Base-by-base conservation (phyloP, 2,797 vertebrate genomes). In the Melanogrammus aeglefinus region DNA sequence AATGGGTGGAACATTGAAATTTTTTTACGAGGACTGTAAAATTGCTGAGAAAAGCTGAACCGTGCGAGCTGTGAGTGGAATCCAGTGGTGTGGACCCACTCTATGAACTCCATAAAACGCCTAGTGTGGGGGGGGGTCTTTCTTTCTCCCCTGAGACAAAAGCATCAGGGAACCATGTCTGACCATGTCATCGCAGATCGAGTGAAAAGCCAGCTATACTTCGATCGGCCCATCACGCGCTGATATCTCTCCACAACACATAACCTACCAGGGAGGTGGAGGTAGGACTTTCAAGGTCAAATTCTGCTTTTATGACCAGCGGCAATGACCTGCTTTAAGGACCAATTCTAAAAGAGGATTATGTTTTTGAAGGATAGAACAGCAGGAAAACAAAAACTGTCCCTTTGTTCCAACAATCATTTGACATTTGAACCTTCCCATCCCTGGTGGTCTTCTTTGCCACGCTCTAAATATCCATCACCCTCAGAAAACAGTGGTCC, bases 61-160 rank as follows among this genome's bases (percentile, higher is more conserved):
- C 36, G 57, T 81, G 76, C 29, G 76, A 75, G 76, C 84, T 78
- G 82, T 79, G 33, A 18, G 70, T 16, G 81, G 77, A 87, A 83
- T 83, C 76, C 79, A 82, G 82, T 88, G 80, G 87, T 81, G 84
- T 72, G 80, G 83, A 90, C 80, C 85, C 84, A 87, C 82, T 90
- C 84, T 80, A 88, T 86, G 84, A 89, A 91, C 79, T 75, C 77
- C 79, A 80, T 83, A 77, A 79, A 82, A 80, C 81, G 70, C 36
- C 27, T 16, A 69, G 63, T 24, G 24, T n/a, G 63, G 63, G 63
- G n/a, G 63, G 9, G 57, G 47, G 16, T 6, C 18, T 51, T 51
- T 24, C 35, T 3, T 57, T n/a, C 4, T 24, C 21, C 57, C 57
- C 14, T 63, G 57, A 21, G 57, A 63, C 21, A 16, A 63, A n/a